phyloP scores from a whole-genome alignment of 2,113 vertebrate genomes.

The Antechinus stuartii region DNA sequence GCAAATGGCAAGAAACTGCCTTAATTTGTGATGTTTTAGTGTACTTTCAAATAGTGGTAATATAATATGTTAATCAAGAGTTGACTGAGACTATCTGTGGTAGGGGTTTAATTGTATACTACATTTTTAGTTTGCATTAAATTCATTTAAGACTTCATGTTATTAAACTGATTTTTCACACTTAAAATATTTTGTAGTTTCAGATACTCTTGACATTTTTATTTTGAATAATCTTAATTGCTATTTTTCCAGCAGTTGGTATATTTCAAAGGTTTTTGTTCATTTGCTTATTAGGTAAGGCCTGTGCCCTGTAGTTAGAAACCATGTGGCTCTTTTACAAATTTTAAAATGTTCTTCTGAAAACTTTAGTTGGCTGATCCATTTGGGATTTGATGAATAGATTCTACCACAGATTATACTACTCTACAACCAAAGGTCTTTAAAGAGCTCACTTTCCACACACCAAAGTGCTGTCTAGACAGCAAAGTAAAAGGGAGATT shows the following conservation, averaged over 20 bases:
- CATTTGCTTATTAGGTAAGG: neutral
- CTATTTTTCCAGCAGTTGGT: neutral
- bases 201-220: slow-evolving; percentile 6
- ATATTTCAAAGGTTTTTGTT: slow-evolving; percentile 4
- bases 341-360: neutral
- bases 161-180: neutral
- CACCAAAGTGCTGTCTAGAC: neutral
- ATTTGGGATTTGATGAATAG: neutral
- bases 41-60: neutral
- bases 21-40: neutral
- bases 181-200: slow-evolving; percentile 16
- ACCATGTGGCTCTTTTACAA: neutral
- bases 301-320: neutral
- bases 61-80: neutral
- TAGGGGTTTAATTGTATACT: neutral
- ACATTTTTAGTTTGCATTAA: neutral
- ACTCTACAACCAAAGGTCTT: neutral
- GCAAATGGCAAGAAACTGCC: neutral
- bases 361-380: neutral
- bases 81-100: neutral
- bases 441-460: neutral
- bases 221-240: neutral
- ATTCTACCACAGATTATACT: neutral
- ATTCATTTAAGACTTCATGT: neutral
- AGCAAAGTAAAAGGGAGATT: slow-evolving; percentile 10